Evolutionary conservation across 2,888 invertebrate genomes (phyloP).

Genomic region (Nebria brevicollis): DNA sequence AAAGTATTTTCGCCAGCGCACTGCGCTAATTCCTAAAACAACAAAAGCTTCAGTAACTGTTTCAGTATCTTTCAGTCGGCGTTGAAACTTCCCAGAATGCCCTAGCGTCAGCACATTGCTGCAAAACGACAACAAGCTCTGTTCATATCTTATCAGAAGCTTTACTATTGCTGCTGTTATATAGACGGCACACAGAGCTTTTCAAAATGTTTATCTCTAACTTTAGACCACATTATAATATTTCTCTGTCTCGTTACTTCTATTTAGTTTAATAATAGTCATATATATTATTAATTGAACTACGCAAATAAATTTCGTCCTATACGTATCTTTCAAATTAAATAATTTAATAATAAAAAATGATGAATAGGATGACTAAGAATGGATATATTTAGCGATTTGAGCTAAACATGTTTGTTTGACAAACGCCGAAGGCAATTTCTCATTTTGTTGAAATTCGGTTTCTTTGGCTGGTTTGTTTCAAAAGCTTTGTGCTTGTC

Average conservation of each 20-base stretch:
- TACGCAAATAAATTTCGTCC: no score
- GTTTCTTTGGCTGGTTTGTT: neutral
- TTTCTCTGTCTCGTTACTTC: neutral
- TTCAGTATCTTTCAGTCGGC: constrained; percentile 39
- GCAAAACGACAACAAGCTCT: constrained; percentile 24
- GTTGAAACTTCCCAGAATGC: constrained; percentile 37
- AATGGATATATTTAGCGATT: no score
- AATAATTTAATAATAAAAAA: no score
- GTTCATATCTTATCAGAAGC: constrained; percentile 36
- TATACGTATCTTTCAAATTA: no score
- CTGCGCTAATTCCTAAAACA: constrained; percentile 37
- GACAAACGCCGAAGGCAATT: constrained; percentile 11
- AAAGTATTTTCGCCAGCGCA: neutral
- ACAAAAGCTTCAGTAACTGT: constrained; percentile 32
- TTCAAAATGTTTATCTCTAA: neutral
- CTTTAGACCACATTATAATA: neutral
- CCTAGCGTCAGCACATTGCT: constrained; percentile 38
- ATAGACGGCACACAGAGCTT: neutral
- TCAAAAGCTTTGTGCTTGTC: constrained; percentile 12
- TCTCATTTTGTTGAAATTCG: constrained; percentile 23
- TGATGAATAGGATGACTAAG: no score
- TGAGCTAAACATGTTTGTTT: neutral
- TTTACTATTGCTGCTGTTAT: neutral
- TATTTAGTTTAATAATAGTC: neutral
- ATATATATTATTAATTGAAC: no score